Evolutionary conservation across 2,113 vertebrate genomes (phyloP).

Genomic region (Carassius gibelio): DNA sequence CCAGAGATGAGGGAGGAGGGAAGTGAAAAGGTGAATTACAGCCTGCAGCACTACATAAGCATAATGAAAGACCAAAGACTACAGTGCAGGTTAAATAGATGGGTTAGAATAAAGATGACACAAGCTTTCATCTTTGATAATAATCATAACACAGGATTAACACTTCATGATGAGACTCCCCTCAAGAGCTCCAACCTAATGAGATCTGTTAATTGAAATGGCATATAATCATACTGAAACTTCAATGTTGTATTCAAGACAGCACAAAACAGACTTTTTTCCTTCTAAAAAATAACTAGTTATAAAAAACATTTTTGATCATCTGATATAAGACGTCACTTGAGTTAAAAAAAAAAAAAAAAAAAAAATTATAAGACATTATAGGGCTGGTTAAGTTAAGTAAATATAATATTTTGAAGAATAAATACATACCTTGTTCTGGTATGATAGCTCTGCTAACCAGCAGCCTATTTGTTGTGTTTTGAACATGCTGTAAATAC

Average conservation of each 20-base stretch:
- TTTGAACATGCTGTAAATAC: no score
- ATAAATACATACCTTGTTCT: no score
- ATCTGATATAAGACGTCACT: no score
- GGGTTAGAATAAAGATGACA: constrained; percentile 15
- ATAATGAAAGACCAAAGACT: constrained; percentile 6
- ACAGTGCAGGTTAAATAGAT: constrained; percentile 14
- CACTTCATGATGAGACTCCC: not conserved
- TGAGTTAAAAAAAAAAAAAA: no score
- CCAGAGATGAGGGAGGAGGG: not conserved
- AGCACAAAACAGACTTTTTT: not conserved
- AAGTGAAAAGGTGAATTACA: constrained; percentile 4
- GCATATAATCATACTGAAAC: not conserved
- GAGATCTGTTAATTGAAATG: not conserved
- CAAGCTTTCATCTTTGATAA: constrained; percentile 30
- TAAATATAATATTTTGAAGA: no score
- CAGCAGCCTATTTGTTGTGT: no score
- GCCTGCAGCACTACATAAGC: constrained; percentile 12
- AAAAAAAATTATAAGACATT: no score
- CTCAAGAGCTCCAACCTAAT: constrained; percentile 5
- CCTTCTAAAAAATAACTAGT: no score
- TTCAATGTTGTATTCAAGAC: not conserved
- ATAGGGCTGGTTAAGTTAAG: no score
- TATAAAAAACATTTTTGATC: no score
- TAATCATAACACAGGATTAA: constrained; percentile 5
- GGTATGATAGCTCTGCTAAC: no score